Evolutionary conservation across 1,140 invertebrate genomes (phyloP), one percentile per base, ranked within the genome.

Genomic region (Oryctes rhinoceros): DNA sequence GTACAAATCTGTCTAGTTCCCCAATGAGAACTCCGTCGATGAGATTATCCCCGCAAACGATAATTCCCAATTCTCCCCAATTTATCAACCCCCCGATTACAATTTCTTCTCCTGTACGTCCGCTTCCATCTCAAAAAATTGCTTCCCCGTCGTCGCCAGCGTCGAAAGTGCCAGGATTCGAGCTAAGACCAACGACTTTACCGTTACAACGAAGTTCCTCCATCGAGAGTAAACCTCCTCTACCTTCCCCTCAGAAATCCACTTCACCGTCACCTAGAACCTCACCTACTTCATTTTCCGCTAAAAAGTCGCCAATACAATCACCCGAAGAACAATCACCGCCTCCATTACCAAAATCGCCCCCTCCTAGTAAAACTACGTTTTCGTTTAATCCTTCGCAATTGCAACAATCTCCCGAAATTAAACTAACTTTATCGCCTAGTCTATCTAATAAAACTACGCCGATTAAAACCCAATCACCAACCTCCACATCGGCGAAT

Each of bases 1-100:
- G 83, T 76, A 86, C 84, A 13, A 82, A 78, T 76, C 81, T 85
- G 10, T 86, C 85, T 20, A 82, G 76, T 49, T 81, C 85, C 7
- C 80, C 76, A 9, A 76, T 48, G 74, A 53, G 77, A 59, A 78
- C 77, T 20, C 75, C 75, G 2, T 76, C 75, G 3, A 13, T 78
- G 49, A 49, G 48, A 35, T 18, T 78, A n/a, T 78, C 77, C 3
- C 49, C 77, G 4, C 77, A 49, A 59, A 47, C 47, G 18, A 39
- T 15, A 59, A 39, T 15, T 39, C 15, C 77, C 9, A 71, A 10
- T 15, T 78, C 77, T 49, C 47, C 53, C 6, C 53, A 78, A 6
- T 59, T 78, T 20, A 59, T 35, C 10, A 78, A 35, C 6, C 3
- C 47, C 6, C 7, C 77, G 35, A 78, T 24, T 7, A 76, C 75